A percentile compares a stretch with the other conserved stretches of the same genome.
Conservation (phyloP, 2,113 vertebrate genomes). For the Clarias gariepinus region DNA sequence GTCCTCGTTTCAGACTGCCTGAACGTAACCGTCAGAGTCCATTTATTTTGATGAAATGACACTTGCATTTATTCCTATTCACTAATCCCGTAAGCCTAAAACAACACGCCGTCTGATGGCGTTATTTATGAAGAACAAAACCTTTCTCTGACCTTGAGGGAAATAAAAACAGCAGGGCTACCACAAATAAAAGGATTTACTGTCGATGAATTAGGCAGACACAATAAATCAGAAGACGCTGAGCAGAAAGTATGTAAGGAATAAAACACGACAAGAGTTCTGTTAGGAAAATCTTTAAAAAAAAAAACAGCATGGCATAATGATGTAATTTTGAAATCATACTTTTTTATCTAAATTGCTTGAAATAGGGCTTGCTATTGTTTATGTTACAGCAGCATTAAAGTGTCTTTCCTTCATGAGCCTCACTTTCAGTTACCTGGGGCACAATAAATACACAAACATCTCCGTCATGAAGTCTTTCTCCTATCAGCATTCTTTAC, state of each 20-base stretch:
- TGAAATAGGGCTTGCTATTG: not conserved
- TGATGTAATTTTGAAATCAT: not conserved
- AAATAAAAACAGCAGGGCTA: constrained; percentile 10
- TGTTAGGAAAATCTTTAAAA: not conserved
- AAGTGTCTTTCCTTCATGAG: not conserved
- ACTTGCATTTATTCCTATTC: not conserved
- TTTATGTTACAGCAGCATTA: not conserved
- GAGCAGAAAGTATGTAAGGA: not conserved
- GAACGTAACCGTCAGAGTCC: not conserved
- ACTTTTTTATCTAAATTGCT: not conserved
- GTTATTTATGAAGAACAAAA: not conserved
- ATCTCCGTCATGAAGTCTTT: no score
- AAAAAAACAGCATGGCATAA: not conserved
- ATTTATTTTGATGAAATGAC: constrained; percentile 13
- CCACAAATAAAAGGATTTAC: not conserved
- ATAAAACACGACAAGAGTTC: not conserved
- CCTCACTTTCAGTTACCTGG: not conserved
- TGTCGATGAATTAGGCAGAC: not conserved
- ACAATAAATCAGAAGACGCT: not conserved
- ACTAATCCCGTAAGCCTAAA: constrained; percentile 24
- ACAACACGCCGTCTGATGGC: not conserved
- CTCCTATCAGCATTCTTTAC: no score
- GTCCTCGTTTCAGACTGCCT: not conserved
- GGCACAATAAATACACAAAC: no score
- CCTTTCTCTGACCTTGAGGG: constrained; percentile 1